Base-by-base conservation (phyloP, 2,888 invertebrate species). In the Entomobrya proxima region DNA sequence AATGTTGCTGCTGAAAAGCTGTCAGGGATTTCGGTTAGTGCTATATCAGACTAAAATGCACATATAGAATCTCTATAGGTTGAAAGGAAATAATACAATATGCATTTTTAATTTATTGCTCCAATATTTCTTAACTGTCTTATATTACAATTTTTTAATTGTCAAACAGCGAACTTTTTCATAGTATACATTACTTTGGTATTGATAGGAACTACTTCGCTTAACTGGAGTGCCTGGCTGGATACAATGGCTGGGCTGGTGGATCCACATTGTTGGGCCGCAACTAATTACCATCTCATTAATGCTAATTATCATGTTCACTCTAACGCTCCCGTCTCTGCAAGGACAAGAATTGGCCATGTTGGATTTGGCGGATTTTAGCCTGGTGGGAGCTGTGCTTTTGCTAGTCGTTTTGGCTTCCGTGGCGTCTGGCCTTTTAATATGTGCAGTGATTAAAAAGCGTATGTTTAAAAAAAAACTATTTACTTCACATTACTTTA, bases 1-100 rank as follows among this genome's bases (percentile, higher is more conserved):
- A 92, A 93, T 52, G 92, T 94, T 64, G 94, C 94, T 2, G 93
- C 94, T 90, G 94, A 94, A 90, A 94, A 94, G 90, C 92, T 93
- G 88, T 92, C 93, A 81, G 94, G 94, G 55, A 92, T 93, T 24
- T 94, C 93, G 91, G 94, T 94, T 11, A 37, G 27, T 1, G 18
- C 2, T 67, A 37, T 37, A 6, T 58, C 6, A 4, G 4, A 32
- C 37, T 67, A 30, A 9, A 67, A 67, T 37, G 2, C 9, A 55
- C 13, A 11, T 58, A 21, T 58, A 4, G 11, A 21, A 21, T 18
- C 21, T 2, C 18, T 11, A 58, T 58, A 24, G 15, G 18, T n/a
- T n/a, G n/a, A n/a, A n/a, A n/a, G n/a, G n/a, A n/a, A n/a, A n/a
- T n/a, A n/a, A n/a, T n/a, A n/a, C n/a, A n/a, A n/a, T n/a, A n/a